Evolutionary conservation across 2,888 invertebrate species (phyloP).

Genomic region (Eucera pruinosa): DNA sequence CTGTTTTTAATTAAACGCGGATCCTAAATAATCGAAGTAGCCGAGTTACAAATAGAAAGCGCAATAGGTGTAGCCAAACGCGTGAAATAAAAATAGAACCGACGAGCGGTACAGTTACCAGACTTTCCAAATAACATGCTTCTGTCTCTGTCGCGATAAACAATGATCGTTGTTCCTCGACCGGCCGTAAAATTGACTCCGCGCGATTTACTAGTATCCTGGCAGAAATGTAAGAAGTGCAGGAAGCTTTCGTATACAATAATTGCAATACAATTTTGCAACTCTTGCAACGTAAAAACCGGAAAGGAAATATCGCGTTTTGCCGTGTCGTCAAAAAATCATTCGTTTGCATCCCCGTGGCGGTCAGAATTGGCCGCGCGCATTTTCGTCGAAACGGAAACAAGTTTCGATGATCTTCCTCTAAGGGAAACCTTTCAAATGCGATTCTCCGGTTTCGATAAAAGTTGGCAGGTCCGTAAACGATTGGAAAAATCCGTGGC

Average conservation of each 20-base stretch:
- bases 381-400: too few species aligned
- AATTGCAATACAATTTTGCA: constrained; percentile 12
- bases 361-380: not conserved
- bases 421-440: too few species aligned
- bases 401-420: too few species aligned
- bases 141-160: not conserved
- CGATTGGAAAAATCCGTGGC: too few species aligned
- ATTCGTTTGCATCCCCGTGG: not conserved
- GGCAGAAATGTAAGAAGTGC: constrained; percentile 18
- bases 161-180: not conserved
- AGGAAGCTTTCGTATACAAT: constrained; percentile 14
- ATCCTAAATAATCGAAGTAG: constrained; percentile 20
- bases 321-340: not conserved
- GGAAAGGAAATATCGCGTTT: not conserved
- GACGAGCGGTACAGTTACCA: not conserved
- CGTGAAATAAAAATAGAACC: not conserved
- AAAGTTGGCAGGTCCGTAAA: too few species aligned
- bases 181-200: constrained; percentile 1
- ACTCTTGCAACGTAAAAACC: not conserved
- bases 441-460: too few species aligned
- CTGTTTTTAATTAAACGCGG: constrained; percentile 33
- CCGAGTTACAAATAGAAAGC: constrained; percentile 11
- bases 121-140: not conserved
- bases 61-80: not conserved
- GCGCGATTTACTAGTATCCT: not conserved